phyloP scores from a whole-genome alignment of 2,888 invertebrate genomes.

The Bellardia pandia region DNA sequence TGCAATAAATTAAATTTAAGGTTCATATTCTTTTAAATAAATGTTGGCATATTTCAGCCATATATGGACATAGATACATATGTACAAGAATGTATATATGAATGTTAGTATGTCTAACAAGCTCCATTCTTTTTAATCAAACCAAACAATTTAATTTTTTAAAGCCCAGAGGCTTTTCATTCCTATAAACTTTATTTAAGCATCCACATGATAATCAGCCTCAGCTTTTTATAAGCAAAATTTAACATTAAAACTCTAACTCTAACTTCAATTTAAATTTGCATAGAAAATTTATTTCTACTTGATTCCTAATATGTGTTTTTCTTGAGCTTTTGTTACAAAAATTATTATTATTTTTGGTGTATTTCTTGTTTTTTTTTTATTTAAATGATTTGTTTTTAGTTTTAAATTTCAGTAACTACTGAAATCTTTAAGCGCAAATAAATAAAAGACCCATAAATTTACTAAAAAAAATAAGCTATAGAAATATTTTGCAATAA shows the following conservation, averaged over 20 bases:
- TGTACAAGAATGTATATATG: too few species aligned
- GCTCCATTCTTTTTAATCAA: neutral
- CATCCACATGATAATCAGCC: slow-evolving; percentile 27
- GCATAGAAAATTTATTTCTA: slow-evolving; percentile 30
- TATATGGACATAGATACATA: too few species aligned
- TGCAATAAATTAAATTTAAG: too few species aligned
- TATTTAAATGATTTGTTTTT: slow-evolving; percentile 45
- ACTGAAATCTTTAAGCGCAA: slow-evolving; percentile 40
- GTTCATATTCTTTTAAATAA: too few species aligned
- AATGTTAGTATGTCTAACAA: too few species aligned
- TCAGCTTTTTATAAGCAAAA: neutral
- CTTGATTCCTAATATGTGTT: neutral
- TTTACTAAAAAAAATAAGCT: neutral
- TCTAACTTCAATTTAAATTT: neutral
- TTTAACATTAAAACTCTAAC: neutral
- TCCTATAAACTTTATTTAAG: neutral
- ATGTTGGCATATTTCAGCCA: too few species aligned
- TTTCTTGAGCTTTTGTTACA: neutral
- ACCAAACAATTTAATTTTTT: neutral
- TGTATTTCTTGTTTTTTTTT: slow-evolving; percentile 18
- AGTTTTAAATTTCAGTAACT: slow-evolving; percentile 45
- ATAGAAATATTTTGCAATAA: slow-evolving; percentile 53
- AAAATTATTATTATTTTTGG: neutral
- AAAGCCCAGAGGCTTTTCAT: slow-evolving; percentile 27
- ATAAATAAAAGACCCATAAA: slow-evolving; percentile 48